These are phyloP conservation scores for Orius laevigatus DNA, from an alignment of 1,140 invertebrate species.

Conservation along the genomic window DNA sequence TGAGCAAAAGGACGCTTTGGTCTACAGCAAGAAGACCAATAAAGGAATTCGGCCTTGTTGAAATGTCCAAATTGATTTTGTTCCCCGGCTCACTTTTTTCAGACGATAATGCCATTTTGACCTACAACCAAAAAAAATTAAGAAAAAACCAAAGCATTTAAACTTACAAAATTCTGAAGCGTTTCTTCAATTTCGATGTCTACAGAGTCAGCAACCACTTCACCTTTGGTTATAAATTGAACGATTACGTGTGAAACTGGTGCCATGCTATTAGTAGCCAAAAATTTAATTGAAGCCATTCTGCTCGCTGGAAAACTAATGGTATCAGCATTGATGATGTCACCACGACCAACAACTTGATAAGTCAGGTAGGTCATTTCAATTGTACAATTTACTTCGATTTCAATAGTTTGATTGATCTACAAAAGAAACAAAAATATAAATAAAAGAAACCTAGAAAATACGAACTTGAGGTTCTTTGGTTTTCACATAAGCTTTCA, in stretches of 20 bases:
- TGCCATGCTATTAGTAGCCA: conserved; percentile 64
- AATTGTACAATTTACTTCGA: conserved; percentile 66
- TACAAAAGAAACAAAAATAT: conserved; percentile 17
- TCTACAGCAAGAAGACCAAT: conserved; percentile 76
- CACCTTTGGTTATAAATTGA: conserved; percentile 53
- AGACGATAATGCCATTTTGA: conserved; percentile 24
- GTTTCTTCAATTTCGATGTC: conserved; percentile 61
- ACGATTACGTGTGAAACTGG: conserved; percentile 65
- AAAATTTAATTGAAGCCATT: conserved; percentile 36
- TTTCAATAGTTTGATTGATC: conserved; percentile 59
- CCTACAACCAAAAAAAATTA: background rate
- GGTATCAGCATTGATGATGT: conserved; percentile 55
- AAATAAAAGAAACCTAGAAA: background rate
- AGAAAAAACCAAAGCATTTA: background rate
- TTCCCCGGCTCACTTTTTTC: conserved; percentile 40
- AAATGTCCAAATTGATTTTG: conserved; percentile 52
- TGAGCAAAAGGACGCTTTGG: conserved; percentile 63
- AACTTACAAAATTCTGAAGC: conserved; percentile 55
- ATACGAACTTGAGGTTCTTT: conserved; percentile 38
- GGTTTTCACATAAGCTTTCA: conserved; percentile 54
- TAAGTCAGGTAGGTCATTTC: conserved; percentile 61
- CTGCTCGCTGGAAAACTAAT: conserved; percentile 31
- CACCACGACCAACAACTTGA: conserved; percentile 72
- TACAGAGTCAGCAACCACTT: conserved; percentile 68
- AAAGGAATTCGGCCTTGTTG: conserved; percentile 68